Conservation (phyloP, 1,140 invertebrate genomes). For the Bactericera cockerelli region DNA sequence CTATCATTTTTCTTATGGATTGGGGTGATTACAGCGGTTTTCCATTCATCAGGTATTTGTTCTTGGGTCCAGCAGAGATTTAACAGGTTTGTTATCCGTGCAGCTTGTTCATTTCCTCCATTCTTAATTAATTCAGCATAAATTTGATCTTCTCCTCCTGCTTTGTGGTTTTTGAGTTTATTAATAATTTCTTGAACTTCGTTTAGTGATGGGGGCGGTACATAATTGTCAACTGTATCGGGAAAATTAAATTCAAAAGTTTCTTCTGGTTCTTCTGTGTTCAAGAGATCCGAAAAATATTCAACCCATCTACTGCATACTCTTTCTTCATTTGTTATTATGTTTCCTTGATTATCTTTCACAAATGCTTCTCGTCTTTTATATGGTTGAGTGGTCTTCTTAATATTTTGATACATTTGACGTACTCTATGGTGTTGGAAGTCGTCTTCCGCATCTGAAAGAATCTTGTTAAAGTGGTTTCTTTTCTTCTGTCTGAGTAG, state of each 20-base stretch:
- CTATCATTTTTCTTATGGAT: slow-evolving; percentile 24
- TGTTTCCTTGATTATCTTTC: slow-evolving; percentile 13
- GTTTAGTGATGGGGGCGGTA: slow-evolving; percentile 7
- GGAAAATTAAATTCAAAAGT: background rate
- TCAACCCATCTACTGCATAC: slow-evolving; percentile 12
- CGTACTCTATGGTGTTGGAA: background rate
- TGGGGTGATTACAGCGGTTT: slow-evolving; percentile 18
- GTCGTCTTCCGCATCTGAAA: slow-evolving; percentile 13
- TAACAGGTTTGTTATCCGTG: slow-evolving; percentile 7
- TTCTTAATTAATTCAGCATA: slow-evolving; percentile 21
- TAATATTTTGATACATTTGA: slow-evolving; percentile 12
- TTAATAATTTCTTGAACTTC: slow-evolving; percentile 15
- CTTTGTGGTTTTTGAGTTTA: slow-evolving; percentile 19
- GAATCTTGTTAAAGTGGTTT: slow-evolving; percentile 6
- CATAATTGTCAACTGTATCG: slow-evolving; percentile 4
- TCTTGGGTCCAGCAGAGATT: slow-evolving; percentile 15
- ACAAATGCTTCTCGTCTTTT: slow-evolving; percentile 13
- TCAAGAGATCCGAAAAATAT: slow-evolving; percentile 16
- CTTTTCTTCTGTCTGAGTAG: slow-evolving; percentile 17
- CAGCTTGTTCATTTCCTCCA: slow-evolving; percentile 6
- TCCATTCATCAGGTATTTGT: slow-evolving; percentile 22
- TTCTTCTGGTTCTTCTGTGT: slow-evolving; percentile 7
- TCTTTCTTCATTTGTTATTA: slow-evolving; percentile 8
- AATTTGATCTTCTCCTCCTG: slow-evolving; percentile 22
- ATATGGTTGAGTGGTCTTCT: slow-evolving; percentile 13